A percentile compares a stretch with the other conserved stretches of the same genome.
These are phyloP conservation scores for Dioctria rufipes DNA, from an alignment of 2,888 invertebrate genomes.

Conservation along the genomic window DNA sequence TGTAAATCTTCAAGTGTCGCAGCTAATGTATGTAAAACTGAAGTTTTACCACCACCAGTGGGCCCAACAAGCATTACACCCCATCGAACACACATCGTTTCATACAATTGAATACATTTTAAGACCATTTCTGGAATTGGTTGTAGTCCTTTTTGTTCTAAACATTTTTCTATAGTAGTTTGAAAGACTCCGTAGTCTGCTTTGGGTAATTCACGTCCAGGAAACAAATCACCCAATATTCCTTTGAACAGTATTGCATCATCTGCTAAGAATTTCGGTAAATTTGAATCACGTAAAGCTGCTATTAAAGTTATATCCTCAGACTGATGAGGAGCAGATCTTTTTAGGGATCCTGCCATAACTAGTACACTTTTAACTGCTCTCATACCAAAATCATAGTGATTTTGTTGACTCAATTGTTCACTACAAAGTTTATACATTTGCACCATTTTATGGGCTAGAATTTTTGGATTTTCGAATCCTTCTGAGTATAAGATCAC, in stretches of 20 bases:
- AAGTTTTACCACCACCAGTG: constrained; percentile 89
- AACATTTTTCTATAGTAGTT: constrained; percentile 75
- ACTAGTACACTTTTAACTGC: constrained; percentile 94
- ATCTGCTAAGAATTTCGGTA: constrained; percentile 90
- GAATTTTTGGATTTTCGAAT: constrained; percentile 87
- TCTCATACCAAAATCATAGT: constrained; percentile 95
- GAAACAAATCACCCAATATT: constrained; percentile 91
- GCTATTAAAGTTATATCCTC: constrained; percentile 89
- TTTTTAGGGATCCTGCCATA: constrained; percentile 91
- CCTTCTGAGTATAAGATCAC: constrained; percentile 95
- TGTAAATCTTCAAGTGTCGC: constrained; percentile 79
- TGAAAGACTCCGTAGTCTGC: constrained; percentile 86
- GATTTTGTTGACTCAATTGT: constrained; percentile 92
- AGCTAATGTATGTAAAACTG: constrained; percentile 82
- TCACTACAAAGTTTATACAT: constrained; percentile 94
- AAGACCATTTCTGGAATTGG: constrained; percentile 72
- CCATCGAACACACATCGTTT: constrained; percentile 92
- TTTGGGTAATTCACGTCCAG: constrained; percentile 83
- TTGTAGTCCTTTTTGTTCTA: constrained; percentile 77
- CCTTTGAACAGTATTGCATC: constrained; percentile 89
- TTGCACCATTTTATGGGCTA: constrained; percentile 94
- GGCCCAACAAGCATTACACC: constrained; percentile 95
- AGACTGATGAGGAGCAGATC: constrained; percentile 86
- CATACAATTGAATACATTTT: constrained; percentile 83
- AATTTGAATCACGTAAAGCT: constrained; percentile 89